Base-by-base conservation (phyloP, 2,797 vertebrate species). In the Poliocrania exsul region DNA sequence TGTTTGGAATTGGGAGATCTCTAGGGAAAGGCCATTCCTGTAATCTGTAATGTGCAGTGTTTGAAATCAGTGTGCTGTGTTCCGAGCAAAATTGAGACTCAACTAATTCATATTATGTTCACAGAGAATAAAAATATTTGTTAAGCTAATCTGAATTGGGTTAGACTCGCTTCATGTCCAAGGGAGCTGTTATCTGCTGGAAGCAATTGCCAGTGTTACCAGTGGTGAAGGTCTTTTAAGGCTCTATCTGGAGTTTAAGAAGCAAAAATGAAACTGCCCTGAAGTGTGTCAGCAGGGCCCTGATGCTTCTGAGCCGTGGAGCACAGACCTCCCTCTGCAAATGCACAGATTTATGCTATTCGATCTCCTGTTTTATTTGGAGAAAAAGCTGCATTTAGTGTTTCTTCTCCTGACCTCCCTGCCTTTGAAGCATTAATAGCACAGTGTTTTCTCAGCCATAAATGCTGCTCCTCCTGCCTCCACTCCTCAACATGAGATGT, bases 401-500 rank as follows among this genome's bases (percentile, higher is more conserved):
- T 82, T 69, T 93, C 67, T 69, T 82, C n/a, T 25, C 24, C 44
- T 74, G 81, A 84, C 81, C 78, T 94, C n/a, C 47, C 29, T 92
- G 81, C 73, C 62, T 92, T 73, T 66, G 67, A 72, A 92, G 35
- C 64, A 5, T 89, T 93, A 85, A 85, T 58, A 92, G 78, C 40
- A 33, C 56, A 29, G 46, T 56, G 40, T 79, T 91, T 94, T 93
- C 83, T 87, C 75, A 92, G 35, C 11, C 57, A 89, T 67, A 80
- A 95, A 80, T 29, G 60, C 81, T 82, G 53, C 72, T 94, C 71
- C 66, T 94, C 71, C 89, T 16, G 49, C 88, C 92, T 95, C 74
- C 69, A 1, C 50, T 82, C 33, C 58, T 90, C 83, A 72, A 40
- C 23, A 9, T 47, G 83, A 93, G 81, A 75, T 8, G 23, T 88